phyloP scores from a whole-genome alignment of 1,140 invertebrate species.

The Meloidogyne chitwoodi region DNA sequence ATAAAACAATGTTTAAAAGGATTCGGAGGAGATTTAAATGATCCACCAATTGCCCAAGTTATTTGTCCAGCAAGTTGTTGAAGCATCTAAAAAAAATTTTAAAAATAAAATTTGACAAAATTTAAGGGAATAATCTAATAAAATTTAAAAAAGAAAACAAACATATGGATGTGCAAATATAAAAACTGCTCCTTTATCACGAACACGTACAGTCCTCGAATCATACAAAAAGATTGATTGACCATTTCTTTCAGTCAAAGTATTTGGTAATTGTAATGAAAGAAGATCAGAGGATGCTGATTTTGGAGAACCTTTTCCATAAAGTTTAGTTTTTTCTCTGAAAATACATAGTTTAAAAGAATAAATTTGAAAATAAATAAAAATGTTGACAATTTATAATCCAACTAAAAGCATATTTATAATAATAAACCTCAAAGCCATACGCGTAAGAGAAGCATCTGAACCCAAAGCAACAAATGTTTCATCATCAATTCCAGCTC shows the following conservation, averaged over 20 bases:
- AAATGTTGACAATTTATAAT: no score
- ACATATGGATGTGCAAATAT: conserved; percentile 3
- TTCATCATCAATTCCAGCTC: conserved; percentile 2
- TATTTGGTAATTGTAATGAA: not conserved
- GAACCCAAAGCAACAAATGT: conserved; percentile 2
- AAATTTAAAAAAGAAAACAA: not conserved
- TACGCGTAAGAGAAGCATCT: not conserved
- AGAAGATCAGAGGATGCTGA: not conserved
- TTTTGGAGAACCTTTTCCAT: not conserved
- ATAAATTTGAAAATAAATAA: no score
- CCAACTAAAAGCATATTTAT: no score
- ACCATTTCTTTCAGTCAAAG: not conserved
- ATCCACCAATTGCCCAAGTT: not conserved
- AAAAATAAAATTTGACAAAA: no score
- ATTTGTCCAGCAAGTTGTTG: not conserved
- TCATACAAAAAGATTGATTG: not conserved
- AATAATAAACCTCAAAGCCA: not conserved
- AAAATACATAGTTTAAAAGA: not conserved
- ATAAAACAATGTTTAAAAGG: not conserved
- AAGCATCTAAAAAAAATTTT: not conserved
- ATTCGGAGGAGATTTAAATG: not conserved
- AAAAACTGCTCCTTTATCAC: not conserved
- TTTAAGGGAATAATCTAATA: no score
- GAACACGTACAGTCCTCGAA: not conserved
- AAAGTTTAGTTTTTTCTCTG: not conserved